These are phyloP conservation scores for Oophaga pumilio DNA, from an alignment of 2,113 vertebrate genomes.

Conservation along the genomic window DNA sequence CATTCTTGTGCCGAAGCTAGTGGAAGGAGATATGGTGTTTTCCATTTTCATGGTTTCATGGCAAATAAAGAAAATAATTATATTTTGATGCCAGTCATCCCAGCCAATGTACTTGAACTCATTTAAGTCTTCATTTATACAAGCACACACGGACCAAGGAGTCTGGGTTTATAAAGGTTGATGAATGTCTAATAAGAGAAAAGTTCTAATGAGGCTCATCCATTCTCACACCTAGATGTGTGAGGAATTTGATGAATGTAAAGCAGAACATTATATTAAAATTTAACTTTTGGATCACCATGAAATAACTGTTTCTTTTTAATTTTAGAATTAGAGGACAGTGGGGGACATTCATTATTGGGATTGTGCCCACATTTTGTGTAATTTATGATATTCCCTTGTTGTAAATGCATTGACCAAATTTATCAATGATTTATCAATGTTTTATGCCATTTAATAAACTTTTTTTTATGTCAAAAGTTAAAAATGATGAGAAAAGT, in stretches of 20 bases:
- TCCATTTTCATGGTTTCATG: background rate
- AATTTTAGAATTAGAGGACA: background rate
- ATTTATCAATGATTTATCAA: no score
- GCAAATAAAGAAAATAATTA: background rate
- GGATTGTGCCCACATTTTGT: no score
- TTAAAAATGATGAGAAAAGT: no score
- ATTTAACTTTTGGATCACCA: background rate
- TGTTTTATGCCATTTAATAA: no score
- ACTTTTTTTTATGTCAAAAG: no score
- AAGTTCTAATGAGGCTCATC: background rate
- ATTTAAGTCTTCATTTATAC: background rate
- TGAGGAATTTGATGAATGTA: background rate
- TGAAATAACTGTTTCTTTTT: background rate
- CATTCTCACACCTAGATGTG: background rate
- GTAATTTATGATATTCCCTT: no score
- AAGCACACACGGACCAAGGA: background rate
- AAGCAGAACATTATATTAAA: background rate
- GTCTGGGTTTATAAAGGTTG: background rate
- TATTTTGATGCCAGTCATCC: background rate
- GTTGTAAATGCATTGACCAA: no score
- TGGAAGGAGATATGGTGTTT: slow-evolving; percentile 25
- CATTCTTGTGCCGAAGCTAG: slow-evolving; percentile 6
- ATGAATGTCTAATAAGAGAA: background rate
- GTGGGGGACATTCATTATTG: background rate
- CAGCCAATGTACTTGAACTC: background rate